Evolutionary conservation across 2,113 vertebrate species (phyloP).

Genomic region (Drymodes brunneopygia): DNA sequence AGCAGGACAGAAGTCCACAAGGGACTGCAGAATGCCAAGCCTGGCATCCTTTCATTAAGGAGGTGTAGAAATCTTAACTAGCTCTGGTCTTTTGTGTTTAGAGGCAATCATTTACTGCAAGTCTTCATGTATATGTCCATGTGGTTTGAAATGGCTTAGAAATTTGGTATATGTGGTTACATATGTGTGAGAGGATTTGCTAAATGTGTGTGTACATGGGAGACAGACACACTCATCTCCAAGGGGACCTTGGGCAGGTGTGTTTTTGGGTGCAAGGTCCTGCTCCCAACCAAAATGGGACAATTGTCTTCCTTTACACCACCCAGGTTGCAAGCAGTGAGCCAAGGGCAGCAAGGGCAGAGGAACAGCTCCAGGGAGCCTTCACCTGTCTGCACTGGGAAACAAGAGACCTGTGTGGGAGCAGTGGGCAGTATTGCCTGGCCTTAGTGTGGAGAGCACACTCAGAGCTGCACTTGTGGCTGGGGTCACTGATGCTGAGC

Average conservation of each 20-base stretch:
- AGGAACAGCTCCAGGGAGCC: background rate
- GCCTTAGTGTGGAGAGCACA: background rate
- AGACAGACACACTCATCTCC: background rate
- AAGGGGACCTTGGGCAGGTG: background rate
- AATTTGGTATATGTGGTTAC: background rate
- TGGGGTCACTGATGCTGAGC: background rate
- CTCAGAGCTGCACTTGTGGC: accelerated
- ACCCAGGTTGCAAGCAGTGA: background rate
- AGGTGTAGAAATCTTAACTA: background rate
- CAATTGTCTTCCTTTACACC: background rate
- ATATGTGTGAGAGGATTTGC: background rate
- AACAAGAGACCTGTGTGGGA: background rate
- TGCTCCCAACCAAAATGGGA: background rate
- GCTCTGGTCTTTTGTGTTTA: background rate
- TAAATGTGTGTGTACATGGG: background rate
- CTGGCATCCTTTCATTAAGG: background rate
- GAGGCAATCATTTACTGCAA: background rate
- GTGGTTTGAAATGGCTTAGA: background rate
- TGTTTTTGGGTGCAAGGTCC: background rate
- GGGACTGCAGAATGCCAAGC: background rate
- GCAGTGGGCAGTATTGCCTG: background rate
- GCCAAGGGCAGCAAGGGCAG: background rate
- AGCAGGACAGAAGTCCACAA: background rate
- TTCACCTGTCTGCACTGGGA: background rate
- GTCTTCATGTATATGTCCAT: background rate